Percentiles rank a stretch among this genome's conserved stretches.
These are phyloP conservation scores for Cacoxenus indagator DNA, from an alignment of 2,888 invertebrate species.

Conservation along the genomic window DNA sequence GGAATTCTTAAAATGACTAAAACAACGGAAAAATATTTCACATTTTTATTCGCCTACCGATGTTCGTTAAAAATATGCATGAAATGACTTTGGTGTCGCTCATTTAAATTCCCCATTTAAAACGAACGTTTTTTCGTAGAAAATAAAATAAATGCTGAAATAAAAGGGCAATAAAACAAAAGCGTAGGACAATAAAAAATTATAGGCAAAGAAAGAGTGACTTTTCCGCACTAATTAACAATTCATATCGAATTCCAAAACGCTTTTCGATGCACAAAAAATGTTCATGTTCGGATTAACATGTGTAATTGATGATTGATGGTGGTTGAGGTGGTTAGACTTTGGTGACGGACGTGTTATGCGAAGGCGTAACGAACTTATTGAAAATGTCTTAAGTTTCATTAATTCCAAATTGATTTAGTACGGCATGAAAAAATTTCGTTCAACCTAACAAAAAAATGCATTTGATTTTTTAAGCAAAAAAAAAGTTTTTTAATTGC, in stretches of 20 bases:
- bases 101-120: not conserved
- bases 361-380: not conserved
- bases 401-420: not conserved
- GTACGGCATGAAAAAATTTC: not conserved
- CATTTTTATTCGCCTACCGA: not conserved
- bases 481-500: not conserved
- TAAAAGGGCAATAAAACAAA: not conserved
- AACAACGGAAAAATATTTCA: not conserved
- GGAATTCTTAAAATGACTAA: not conserved
- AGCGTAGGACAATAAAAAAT: not conserved
- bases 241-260: not conserved
- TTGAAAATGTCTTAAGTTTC: not conserved
- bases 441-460: not conserved
- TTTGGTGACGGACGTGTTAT: too few relatives aligned
- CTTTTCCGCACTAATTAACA: constrained; percentile 14
- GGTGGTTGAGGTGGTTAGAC: too few relatives aligned
- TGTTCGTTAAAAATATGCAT: not conserved
- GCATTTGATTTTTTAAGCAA: not conserved
- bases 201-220: not conserved
- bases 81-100: constrained; percentile 2
- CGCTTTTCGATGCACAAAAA: too few relatives aligned
- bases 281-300: not conserved
- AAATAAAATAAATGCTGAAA: constrained; percentile 2
- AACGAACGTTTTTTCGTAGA: not conserved
- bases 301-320: not conserved